phyloP scores from a whole-genome alignment of 2,113 vertebrate species.

The Ciconia boyciana region DNA sequence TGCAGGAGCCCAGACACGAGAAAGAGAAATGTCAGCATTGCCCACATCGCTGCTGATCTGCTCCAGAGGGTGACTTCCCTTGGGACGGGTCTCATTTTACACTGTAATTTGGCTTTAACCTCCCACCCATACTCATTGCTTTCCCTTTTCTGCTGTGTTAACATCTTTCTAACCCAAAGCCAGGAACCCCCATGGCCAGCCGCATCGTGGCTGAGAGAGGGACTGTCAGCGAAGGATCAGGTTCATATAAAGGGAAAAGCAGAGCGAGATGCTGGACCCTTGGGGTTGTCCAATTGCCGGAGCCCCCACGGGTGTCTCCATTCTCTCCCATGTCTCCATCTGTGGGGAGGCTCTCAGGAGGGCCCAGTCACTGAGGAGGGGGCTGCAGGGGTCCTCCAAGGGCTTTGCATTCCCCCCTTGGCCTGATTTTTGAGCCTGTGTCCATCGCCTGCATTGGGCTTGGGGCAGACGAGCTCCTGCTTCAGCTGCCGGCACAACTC shows the following conservation, averaged over 20 bases:
- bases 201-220: neutral
- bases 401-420: neutral
- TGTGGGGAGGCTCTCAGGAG: neutral
- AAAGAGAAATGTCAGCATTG: neutral
- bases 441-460: too few species aligned
- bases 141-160: neutral
- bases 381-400: too few species aligned
- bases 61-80: neutral
- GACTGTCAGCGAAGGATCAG: neutral
- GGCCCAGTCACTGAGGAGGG: neutral
- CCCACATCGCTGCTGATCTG: neutral
- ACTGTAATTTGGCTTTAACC: neutral
- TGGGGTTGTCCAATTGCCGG: accelerated
- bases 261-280: neutral
- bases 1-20: neutral
- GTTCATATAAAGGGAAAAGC: neutral
- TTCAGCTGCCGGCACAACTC: neutral
- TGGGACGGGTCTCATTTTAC: neutral
- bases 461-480: neutral
- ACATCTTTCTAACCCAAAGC: neutral
- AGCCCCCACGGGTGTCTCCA: neutral
- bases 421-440: neutral
- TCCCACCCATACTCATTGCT: neutral
- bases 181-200: neutral
- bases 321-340: neutral